A percentile compares a stretch with the other conserved stretches of the same genome.
Conservation (phyloP, 2,797 vertebrate species). For the Schizothorax lantsangensis region DNA sequence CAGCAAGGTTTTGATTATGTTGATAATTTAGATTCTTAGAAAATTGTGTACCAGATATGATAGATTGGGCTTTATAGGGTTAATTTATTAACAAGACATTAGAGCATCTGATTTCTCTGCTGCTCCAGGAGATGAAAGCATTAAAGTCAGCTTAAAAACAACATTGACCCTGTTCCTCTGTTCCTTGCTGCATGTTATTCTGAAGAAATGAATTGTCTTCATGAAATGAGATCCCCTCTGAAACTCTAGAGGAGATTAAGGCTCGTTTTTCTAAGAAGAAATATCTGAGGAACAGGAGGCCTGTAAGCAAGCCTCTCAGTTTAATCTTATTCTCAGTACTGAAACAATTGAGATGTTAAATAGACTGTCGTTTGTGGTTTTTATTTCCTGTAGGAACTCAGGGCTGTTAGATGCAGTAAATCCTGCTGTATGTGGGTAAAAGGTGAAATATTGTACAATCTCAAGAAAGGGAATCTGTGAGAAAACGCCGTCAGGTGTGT, state of each 20-base stretch:
- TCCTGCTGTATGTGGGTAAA: conserved; percentile 13
- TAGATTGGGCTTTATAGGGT: background rate
- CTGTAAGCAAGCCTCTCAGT: background rate
- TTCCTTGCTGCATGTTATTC: background rate
- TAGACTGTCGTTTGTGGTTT: background rate
- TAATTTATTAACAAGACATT: background rate
- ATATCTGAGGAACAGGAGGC: background rate
- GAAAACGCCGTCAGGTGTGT: conserved; percentile 50
- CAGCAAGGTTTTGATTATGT: background rate
- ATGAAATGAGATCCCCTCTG: background rate
- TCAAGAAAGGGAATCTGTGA: conserved; percentile 35
- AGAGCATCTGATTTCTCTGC: background rate
- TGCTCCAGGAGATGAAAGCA: background rate
- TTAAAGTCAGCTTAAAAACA: background rate
- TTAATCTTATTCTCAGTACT: background rate
- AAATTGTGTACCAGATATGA: background rate
- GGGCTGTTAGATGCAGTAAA: background rate
- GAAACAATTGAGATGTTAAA: background rate
- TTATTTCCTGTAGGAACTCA: background rate
- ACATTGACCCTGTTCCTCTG: background rate
- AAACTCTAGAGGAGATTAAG: background rate
- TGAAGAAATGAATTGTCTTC: background rate
- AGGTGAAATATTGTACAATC: conserved; percentile 2
- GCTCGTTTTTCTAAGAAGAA: background rate
- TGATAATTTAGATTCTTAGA: background rate